Evolutionary conservation across 2,888 invertebrate species (phyloP).

Genomic region (Acanthosepion lycidas): DNA sequence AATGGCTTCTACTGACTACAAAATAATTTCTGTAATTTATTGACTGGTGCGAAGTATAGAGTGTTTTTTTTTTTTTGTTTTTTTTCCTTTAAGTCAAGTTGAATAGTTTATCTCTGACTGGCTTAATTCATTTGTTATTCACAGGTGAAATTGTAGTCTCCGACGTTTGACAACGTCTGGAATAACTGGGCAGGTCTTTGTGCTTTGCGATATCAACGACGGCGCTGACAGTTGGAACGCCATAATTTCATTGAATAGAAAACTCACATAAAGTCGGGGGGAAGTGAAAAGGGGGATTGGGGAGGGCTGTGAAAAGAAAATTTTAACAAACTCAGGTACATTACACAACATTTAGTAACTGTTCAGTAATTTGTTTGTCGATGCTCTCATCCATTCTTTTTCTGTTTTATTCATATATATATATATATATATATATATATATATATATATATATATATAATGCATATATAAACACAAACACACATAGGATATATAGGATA

Average conservation of each 20-base stretch:
- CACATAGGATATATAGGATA: background rate
- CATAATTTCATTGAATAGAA: background rate
- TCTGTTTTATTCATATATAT: background rate
- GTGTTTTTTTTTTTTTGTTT: too few species aligned
- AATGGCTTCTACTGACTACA: background rate
- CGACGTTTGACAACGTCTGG: background rate
- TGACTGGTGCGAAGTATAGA: background rate
- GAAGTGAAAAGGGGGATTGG: too few species aligned
- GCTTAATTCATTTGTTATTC: background rate
- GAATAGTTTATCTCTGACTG: background rate
- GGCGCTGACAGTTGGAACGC: background rate
- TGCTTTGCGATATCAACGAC: background rate
- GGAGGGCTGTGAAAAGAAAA: background rate
- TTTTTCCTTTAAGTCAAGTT: background rate
- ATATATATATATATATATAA: too few species aligned
- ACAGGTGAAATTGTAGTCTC: conserved; percentile 2
- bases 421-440: background rate
- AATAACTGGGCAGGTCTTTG: too few species aligned
- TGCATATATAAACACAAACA: background rate
- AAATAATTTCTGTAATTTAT: background rate
- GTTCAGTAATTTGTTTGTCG: background rate
- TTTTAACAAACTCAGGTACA: background rate
- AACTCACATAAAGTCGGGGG: background rate
- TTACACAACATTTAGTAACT: background rate
- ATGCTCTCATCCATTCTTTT: background rate